Evolutionary conservation across 2,113 vertebrate genomes (phyloP), one percentile per base, ranked within the genome.

Genomic region (Saimiri boliviensis): DNA sequence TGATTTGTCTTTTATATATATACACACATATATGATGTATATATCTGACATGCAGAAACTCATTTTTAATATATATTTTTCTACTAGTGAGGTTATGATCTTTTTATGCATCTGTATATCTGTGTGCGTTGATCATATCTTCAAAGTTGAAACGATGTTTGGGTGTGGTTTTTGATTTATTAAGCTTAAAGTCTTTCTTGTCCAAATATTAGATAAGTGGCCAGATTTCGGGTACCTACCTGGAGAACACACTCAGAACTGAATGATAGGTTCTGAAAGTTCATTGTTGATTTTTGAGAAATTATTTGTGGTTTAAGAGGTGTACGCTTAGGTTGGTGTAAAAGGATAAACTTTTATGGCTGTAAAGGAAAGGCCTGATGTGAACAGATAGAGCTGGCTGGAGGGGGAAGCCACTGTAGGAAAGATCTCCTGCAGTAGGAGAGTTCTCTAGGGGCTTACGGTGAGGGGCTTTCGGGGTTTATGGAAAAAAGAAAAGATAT

Each of bases 211-310:
- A 81, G 74, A 49, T 19, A 95, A 56, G 19, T 27, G 14, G 42
- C 60, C 56, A 45, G 25, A 42, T 92, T 83, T 66, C 54, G 21
- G 58, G 71, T 76, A 70, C 54, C 12, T 83, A 70, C 54, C 13
- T 84, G 92, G 42, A 70, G 35, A 92, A 32, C 37, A 12, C 4
- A 45, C 32, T 86, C 40, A 86, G 79, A 82, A 94, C 20, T 32
- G 56, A 79, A 52, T 88, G 92, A 47, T 49, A 87, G n/a, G 32
- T 52, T 81, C 90, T 76, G 42, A 49, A 95, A 37, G 27, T 49
- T 96, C 91, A 79, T 86, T 81, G 37, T 85, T 93, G 58, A 23
- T 88, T 91, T 40, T 68, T n/a, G 60, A 90, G 70, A 66, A 80
- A 40, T 82, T 76, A 95, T 30, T 74, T 30, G 52, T 76, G 13